Percentiles rank a stretch among this genome's conserved stretches.
These are phyloP conservation scores for Muscicapa adusta DNA, from an alignment of 2,113 vertebrate genomes.

Conservation along the genomic window DNA sequence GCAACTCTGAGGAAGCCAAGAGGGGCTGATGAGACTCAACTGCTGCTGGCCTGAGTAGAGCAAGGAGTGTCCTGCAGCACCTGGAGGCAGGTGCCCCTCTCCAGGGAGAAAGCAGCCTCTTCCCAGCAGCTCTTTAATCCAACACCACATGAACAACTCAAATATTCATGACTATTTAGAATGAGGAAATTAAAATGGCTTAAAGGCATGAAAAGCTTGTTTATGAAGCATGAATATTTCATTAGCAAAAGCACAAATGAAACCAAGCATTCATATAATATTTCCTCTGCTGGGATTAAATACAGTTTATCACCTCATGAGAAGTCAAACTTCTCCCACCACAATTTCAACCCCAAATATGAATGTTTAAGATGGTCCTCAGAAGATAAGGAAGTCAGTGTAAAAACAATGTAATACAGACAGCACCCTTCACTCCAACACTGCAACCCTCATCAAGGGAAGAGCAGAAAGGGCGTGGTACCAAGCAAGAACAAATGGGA, in stretches of 20 bases:
- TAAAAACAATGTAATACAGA: neutral
- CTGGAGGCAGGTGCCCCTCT: neutral
- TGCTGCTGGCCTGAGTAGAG: neutral
- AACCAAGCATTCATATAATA: neutral
- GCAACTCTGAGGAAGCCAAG: neutral
- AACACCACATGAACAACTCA: neutral
- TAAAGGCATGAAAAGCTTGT: slow-evolving; percentile 25
- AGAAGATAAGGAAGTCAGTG: neutral
- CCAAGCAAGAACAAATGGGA: neutral
- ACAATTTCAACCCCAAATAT: neutral
- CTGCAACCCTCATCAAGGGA: too few species aligned
- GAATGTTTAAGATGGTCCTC: neutral
- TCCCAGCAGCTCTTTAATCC: neutral
- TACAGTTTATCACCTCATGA: neutral
- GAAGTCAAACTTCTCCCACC: neutral
- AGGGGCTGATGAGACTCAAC: neutral
- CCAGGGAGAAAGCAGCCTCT: neutral
- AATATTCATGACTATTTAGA: neutral
- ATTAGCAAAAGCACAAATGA: neutral
- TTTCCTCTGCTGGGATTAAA: neutral
- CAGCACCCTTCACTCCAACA: neutral
- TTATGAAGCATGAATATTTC: slow-evolving; percentile 20
- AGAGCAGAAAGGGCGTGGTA: neutral
- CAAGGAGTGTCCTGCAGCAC: neutral
- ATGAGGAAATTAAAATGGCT: slow-evolving; percentile 24